Evolutionary conservation across 2,113 vertebrate species (phyloP).

Genomic region (Hypanus sabinus): DNA sequence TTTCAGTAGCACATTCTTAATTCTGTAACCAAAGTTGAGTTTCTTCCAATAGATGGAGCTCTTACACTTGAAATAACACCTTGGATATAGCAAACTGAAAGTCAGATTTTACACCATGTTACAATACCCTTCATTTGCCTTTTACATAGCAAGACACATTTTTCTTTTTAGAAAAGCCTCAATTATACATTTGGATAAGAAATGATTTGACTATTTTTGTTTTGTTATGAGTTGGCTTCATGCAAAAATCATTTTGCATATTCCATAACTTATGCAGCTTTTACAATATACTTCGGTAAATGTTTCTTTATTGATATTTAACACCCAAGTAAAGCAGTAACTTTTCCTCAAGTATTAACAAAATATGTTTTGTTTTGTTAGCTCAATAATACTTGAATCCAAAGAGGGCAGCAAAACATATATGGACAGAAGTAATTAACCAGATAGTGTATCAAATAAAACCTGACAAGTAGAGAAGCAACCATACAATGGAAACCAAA

Average conservation of each 20-base stretch:
- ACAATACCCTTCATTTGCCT: not conserved
- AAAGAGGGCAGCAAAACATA: not conserved
- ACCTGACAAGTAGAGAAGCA: not conserved
- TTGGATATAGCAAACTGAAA: not conserved
- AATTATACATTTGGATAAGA: not conserved
- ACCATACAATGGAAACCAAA: not conserved
- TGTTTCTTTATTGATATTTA: not conserved
- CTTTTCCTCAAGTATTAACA: not conserved
- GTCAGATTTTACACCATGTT: too few relatives aligned
- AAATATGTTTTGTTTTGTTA: not conserved
- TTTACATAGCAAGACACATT: not conserved
- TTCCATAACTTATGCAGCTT: not conserved
- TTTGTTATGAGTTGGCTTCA: not conserved
- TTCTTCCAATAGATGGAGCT: constrained; percentile 32
- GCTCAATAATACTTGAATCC: not conserved
- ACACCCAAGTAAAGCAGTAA: not conserved
- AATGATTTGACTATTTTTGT: not conserved
- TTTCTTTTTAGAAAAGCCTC: not conserved
- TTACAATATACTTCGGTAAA: not conserved
- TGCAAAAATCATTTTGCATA: not conserved
- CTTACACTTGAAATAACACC: not conserved
- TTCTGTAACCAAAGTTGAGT: not conserved
- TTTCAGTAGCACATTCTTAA: not conserved
- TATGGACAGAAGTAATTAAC: not conserved
- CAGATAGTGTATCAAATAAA: not conserved